Conservation (phyloP, 2,888 invertebrate genomes). For the Hybos culiciformis region DNA sequence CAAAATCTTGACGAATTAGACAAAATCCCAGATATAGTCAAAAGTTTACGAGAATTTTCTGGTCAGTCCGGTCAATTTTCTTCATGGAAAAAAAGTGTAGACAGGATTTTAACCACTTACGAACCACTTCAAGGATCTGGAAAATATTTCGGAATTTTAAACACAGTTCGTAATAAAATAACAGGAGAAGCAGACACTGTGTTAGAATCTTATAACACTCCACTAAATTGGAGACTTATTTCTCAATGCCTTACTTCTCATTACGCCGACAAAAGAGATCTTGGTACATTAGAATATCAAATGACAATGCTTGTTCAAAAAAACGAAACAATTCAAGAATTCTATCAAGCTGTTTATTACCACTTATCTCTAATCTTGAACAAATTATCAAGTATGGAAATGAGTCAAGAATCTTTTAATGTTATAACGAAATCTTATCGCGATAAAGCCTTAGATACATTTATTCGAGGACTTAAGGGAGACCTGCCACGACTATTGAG, state of each 20-base stretch:
- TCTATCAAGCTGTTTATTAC: slow-evolving; percentile 7
- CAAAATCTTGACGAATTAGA: slow-evolving; percentile 7
- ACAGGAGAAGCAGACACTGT: slow-evolving; percentile 9
- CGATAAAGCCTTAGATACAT: slow-evolving; percentile 10
- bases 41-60: slow-evolving; percentile 7
- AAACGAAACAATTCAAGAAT: slow-evolving; percentile 5
- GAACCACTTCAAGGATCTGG: too few relatives aligned
- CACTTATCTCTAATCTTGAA: slow-evolving; percentile 5
- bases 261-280: slow-evolving; percentile 11
- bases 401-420: slow-evolving; percentile 1
- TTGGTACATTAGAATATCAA: slow-evolving; percentile 11
- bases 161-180: slow-evolving; percentile 11
- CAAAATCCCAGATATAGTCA: slow-evolving; percentile 11
- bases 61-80: slow-evolving; percentile 8
- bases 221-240: slow-evolving; percentile 10
- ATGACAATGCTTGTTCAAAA: slow-evolving; percentile 8
- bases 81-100: slow-evolving; percentile 10
- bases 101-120: slow-evolving; percentile 9
- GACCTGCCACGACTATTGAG: slow-evolving; percentile 13
- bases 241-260: slow-evolving; percentile 9
- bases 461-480: slow-evolving; percentile 9
- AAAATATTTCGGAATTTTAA: slow-evolving; percentile 7
- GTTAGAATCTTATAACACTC: slow-evolving; percentile 11
- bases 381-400: slow-evolving; percentile 6
- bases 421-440: slow-evolving; percentile 7